Percentiles rank a stretch among this genome's conserved stretches.
These are phyloP conservation scores for Amorpha juglandis DNA, from an alignment of 2,888 invertebrate genomes.

Conservation along the genomic window DNA sequence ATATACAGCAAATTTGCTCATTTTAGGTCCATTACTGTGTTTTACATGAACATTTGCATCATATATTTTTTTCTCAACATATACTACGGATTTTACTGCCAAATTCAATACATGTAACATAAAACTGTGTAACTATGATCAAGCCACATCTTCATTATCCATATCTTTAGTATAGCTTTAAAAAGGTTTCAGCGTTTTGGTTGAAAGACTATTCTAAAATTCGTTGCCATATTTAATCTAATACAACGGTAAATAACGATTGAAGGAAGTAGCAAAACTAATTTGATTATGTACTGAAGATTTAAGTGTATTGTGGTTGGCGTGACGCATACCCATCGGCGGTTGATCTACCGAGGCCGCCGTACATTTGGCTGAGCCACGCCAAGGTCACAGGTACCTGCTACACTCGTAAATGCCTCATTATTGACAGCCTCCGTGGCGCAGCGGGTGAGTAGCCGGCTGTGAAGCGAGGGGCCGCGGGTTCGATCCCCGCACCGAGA, in stretches of 20 bases:
- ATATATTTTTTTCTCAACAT: neutral
- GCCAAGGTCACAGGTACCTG: slow-evolving; percentile 66
- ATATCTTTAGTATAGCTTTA: neutral
- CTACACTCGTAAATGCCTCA: slow-evolving; percentile 46
- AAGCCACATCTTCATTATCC: neutral
- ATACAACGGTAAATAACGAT: neutral
- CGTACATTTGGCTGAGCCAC: slow-evolving; percentile 66
- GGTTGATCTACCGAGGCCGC: slow-evolving; percentile 68
- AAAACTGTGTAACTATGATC: neutral
- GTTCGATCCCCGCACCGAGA: too few species aligned
- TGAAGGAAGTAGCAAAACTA: neutral
- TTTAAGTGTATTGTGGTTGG: slow-evolving; percentile 50
- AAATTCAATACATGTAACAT: neutral
- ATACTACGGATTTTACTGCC: neutral
- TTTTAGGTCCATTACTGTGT: slow-evolving; percentile 31
- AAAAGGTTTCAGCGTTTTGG: neutral
- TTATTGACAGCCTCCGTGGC: too few species aligned
- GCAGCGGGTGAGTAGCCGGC: too few species aligned
- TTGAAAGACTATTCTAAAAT: neutral
- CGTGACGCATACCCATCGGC: slow-evolving; percentile 74
- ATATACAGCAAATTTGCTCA: slow-evolving; percentile 19
- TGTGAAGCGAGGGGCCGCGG: too few species aligned
- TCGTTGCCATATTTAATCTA: neutral
- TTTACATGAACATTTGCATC: slow-evolving; percentile 30
- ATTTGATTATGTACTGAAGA: slow-evolving; percentile 29